phyloP scores from a whole-genome alignment of 2,113 vertebrate genomes.

The Carassius carassius region DNA sequence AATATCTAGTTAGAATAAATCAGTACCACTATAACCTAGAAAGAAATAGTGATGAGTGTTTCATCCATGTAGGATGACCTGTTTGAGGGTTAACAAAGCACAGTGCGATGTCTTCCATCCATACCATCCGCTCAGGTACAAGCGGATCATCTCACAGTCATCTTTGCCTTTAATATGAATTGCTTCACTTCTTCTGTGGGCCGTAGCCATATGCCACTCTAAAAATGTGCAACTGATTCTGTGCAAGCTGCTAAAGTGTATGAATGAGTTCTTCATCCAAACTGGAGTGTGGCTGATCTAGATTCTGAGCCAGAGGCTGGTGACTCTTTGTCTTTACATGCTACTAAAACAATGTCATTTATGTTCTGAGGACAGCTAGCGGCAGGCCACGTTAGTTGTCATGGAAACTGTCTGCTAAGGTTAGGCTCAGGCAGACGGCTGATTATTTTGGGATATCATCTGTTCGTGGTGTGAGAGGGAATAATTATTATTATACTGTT shows the following conservation, averaged over 20 bases:
- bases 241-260: not conserved
- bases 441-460: constrained; percentile 46
- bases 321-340: constrained; percentile 19
- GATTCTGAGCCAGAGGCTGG: constrained; percentile 31
- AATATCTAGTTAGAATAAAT: not conserved
- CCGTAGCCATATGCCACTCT: constrained; percentile 15
- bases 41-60: not conserved
- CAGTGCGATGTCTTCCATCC: not conserved
- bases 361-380: constrained; percentile 46
- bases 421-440: constrained; percentile 46
- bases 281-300: not conserved
- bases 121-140: not conserved
- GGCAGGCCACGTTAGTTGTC: constrained; percentile 60
- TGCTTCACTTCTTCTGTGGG: not conserved
- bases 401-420: constrained; percentile 64
- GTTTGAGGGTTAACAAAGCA: not conserved
- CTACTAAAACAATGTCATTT: constrained; percentile 57
- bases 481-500: too few relatives aligned
- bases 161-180: not conserved
- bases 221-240: not conserved
- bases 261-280: not conserved
- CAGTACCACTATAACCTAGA: not conserved
- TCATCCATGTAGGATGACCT: not conserved
- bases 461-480: constrained; percentile 8
- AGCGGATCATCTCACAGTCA: not conserved